phyloP scores from a whole-genome alignment of 2,888 invertebrate species.

The Phaonia tiefii region DNA sequence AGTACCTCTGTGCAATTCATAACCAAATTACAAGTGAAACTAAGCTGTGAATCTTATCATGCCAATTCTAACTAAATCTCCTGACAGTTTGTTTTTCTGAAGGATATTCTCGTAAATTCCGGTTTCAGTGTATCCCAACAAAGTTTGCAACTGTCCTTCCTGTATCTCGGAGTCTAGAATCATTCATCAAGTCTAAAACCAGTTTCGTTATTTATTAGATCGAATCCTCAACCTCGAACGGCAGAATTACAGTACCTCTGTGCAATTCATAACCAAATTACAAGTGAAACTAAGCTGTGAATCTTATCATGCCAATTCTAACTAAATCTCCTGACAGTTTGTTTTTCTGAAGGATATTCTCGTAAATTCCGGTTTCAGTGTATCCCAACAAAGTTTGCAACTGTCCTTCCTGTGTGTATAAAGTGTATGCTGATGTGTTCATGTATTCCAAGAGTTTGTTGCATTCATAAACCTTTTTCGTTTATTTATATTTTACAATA shows the following conservation, averaged over 20 bases:
- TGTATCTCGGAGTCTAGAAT: too few species aligned
- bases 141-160: conserved; percentile 13
- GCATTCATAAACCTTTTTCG: conserved; percentile 60
- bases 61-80: neutral
- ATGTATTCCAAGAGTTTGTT: conserved; percentile 3
- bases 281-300: too few species aligned
- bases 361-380: conserved; percentile 56
- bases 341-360: conserved; percentile 44
- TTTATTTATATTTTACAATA: conserved; percentile 55
- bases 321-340: neutral
- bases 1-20: too few species aligned
- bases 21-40: too few species aligned
- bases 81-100: conserved; percentile 19
- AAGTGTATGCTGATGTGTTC: neutral
- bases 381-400: conserved; percentile 29
- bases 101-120: conserved; percentile 58
- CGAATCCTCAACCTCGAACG: too few species aligned
- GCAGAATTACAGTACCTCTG: too few species aligned
- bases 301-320: neutral
- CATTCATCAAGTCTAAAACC: too few species aligned
- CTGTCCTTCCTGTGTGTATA: conserved; percentile 7
- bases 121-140: conserved; percentile 45
- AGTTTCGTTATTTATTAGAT: too few species aligned
- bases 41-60: neutral
- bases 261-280: too few species aligned